Conservation (phyloP, 2,888 invertebrate species). For the Leuctra nigra region DNA sequence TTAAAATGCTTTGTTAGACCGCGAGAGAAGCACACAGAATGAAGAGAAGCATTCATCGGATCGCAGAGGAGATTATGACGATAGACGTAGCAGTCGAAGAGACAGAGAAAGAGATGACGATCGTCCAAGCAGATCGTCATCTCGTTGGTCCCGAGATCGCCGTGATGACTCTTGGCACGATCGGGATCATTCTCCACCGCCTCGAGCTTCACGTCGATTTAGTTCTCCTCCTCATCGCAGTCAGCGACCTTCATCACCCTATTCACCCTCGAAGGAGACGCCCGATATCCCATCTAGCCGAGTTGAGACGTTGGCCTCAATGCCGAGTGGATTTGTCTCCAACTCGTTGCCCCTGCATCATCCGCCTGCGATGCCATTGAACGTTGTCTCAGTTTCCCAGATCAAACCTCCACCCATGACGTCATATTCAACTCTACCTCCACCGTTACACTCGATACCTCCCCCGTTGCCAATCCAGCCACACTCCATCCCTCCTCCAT, state of each 20-base stretch:
- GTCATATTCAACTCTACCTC: constrained; percentile 19
- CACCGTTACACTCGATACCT: constrained; percentile 36
- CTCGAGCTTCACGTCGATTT: neutral
- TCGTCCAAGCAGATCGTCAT: constrained; percentile 21
- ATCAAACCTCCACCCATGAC: no score
- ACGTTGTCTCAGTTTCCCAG: constrained; percentile 28
- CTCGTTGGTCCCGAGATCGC: constrained; percentile 23
- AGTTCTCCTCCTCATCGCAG: constrained; percentile 3
- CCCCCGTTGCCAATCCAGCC: constrained; percentile 36
- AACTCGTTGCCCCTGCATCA: constrained; percentile 33
- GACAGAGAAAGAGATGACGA: constrained; percentile 1
- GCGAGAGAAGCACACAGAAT: neutral
- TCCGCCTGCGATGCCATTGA: constrained; percentile 32
- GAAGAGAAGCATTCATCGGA: neutral
- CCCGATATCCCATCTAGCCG: constrained; percentile 32
- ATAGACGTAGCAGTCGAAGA: constrained; percentile 2
- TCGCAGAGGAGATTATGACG: neutral
- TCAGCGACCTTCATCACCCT: constrained; percentile 28
- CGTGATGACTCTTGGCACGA: neutral
- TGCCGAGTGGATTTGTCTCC: constrained; percentile 31
- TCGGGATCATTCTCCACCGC: neutral
- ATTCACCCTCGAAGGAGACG: constrained; percentile 29
- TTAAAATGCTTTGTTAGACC: neutral
- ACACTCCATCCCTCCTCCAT: constrained; percentile 45
- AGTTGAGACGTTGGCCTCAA: constrained; percentile 36